Evolutionary conservation across 1,140 invertebrate genomes (phyloP).

Genomic region (Drosophila obscura): DNA sequence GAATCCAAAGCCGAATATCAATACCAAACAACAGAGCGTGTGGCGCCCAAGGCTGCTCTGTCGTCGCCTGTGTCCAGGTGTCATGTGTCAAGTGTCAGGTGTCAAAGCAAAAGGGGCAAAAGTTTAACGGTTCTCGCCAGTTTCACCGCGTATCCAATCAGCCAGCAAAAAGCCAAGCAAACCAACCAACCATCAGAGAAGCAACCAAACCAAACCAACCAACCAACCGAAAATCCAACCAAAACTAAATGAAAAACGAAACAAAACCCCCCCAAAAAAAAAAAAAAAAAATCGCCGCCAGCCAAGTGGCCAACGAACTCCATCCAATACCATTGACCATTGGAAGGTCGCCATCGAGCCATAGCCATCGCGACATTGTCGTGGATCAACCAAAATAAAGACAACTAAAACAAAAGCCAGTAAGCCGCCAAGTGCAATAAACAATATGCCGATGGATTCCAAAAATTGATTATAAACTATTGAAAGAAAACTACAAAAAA

Average conservation of each 20-base stretch:
- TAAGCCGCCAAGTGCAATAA: constrained; percentile 54
- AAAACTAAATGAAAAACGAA: constrained; percentile 37
- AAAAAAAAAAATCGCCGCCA: constrained; percentile 29
- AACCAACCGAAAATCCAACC: constrained; percentile 7
- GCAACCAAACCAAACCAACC: not conserved
- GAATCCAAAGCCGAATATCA: constrained; percentile 47
- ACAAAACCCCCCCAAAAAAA: not conserved
- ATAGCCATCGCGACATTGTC: too few relatives aligned
- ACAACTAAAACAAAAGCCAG: constrained; percentile 28
- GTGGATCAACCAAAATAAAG: not conserved
- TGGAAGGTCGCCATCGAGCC: constrained; percentile 41
- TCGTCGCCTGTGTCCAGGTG: constrained; percentile 54
- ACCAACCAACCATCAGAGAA: constrained; percentile 14
- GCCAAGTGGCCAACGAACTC: constrained; percentile 57
- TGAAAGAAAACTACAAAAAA: constrained; percentile 21
- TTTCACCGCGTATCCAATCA: constrained; percentile 21
- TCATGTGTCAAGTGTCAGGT: constrained; percentile 65
- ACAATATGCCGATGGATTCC: constrained; percentile 31
- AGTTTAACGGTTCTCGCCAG: constrained; percentile 72
- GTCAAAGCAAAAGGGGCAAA: constrained; percentile 65
- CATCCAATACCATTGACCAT: constrained; percentile 33
- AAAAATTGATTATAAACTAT: constrained; percentile 36
- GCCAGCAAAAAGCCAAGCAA: constrained; percentile 22
- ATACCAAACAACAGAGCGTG: constrained; percentile 2
- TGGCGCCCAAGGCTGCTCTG: constrained; percentile 27